Percentiles rank a stretch among this genome's conserved stretches.
phyloP scores from a whole-genome alignment of 1,140 invertebrate genomes.

The Caenorhabditis brenneri region DNA sequence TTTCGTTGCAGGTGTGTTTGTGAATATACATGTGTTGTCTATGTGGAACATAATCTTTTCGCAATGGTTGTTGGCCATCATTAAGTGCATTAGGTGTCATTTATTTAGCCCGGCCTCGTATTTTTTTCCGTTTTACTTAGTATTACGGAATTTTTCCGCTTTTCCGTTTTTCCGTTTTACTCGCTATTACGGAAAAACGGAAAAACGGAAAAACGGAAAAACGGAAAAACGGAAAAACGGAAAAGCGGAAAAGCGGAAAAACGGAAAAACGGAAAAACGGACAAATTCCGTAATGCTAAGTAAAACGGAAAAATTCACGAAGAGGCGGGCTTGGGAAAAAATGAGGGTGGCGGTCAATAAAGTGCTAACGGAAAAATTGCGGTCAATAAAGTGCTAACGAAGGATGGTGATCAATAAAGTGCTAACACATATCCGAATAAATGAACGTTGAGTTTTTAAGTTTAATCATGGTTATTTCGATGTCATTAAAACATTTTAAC shows the following conservation, averaged over 20 bases:
- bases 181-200: neutral
- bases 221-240: neutral
- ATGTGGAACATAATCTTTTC: neutral
- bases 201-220: neutral
- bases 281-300: neutral
- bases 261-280: neutral
- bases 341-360: too few relatives aligned
- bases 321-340: too few relatives aligned
- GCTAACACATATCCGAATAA: too few relatives aligned
- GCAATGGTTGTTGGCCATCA: too few relatives aligned
- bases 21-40: neutral
- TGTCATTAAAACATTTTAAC: too few relatives aligned
- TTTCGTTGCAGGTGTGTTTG: neutral
- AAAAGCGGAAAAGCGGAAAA: neutral
- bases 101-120: neutral
- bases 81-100: neutral
- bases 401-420: too few relatives aligned
- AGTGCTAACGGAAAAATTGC: too few relatives aligned
- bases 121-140: neutral
- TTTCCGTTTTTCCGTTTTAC: neutral
- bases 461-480: too few relatives aligned
- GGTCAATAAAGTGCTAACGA: too few relatives aligned
- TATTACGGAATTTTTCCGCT: neutral
- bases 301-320: neutral
- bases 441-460: too few relatives aligned